phyloP scores from a whole-genome alignment of 2,113 vertebrate species.

The Pleuronectes platessa region DNA sequence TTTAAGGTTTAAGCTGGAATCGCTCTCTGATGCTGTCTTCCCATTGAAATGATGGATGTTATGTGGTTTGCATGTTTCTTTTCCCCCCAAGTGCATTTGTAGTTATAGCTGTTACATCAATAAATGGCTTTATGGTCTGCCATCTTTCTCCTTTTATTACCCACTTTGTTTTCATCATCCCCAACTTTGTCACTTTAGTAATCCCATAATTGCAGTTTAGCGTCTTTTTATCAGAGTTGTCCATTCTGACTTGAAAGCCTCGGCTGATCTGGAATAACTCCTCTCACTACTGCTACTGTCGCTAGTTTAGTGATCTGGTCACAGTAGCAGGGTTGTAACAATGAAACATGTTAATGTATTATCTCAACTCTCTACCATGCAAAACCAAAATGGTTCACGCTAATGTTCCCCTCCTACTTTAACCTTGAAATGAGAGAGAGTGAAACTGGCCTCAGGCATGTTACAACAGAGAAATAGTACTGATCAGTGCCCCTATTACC shows the following conservation, averaged over 20 bases:
- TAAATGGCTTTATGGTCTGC: background rate
- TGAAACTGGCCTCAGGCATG: slow-evolving; percentile 14
- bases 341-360: background rate
- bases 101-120: no score
- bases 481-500: slow-evolving; percentile 34
- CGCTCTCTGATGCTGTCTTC: background rate
- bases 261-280: background rate
- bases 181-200: background rate
- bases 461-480: slow-evolving; percentile 13
- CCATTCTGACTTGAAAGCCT: background rate
- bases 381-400: background rate
- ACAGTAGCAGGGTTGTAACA: background rate
- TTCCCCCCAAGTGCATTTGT: no score
- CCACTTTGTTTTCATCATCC: background rate
- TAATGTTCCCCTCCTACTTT: slow-evolving; percentile 7
- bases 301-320: background rate
- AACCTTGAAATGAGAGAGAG: slow-evolving; percentile 50
- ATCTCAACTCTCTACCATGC: background rate
- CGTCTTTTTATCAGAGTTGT: background rate
- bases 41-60: background rate
- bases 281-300: background rate
- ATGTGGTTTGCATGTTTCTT: background rate
- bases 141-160: background rate
- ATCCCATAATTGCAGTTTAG: background rate
- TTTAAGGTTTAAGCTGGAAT: background rate